Conservation (phyloP, 2,888 invertebrate genomes). For the Toxonevra muliebris region DNA sequence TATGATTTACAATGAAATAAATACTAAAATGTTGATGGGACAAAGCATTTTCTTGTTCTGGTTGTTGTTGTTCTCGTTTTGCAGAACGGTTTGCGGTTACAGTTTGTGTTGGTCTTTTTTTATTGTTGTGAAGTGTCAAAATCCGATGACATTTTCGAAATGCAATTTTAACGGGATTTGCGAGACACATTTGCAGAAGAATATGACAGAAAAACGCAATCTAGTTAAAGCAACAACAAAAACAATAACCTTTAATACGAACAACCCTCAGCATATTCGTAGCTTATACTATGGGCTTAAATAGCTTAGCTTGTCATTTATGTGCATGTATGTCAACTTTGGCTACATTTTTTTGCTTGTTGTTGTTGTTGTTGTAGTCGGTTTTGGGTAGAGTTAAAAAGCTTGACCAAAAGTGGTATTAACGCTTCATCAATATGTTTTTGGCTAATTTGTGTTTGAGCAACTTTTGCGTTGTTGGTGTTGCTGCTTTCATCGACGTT, state of each 20-base stretch:
- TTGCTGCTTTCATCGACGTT: background rate
- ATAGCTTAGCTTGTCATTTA: slow-evolving; percentile 60
- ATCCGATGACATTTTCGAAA: slow-evolving; percentile 9
- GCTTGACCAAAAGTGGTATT: slow-evolving; percentile 13
- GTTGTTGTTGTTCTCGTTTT: background rate
- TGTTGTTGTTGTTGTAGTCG: slow-evolving; percentile 13
- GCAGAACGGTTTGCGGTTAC: background rate
- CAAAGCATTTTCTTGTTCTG: background rate
- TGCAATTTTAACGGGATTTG: slow-evolving; percentile 26
- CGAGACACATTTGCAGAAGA: slow-evolving; percentile 20
- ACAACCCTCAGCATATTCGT: background rate
- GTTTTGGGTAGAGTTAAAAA: slow-evolving; percentile 15
- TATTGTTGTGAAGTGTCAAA: background rate
- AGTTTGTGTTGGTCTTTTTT: background rate
- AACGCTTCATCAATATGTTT: slow-evolving; percentile 19
- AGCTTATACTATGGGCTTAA: slow-evolving; percentile 47
- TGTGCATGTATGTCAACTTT: slow-evolving; percentile 19
- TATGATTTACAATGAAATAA: slow-evolving; percentile 3
- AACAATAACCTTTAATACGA: background rate
- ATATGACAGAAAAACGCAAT: slow-evolving; percentile 14
- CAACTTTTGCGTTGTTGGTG: background rate
- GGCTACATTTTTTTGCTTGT: slow-evolving; percentile 13
- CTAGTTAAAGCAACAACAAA: slow-evolving; percentile 3
- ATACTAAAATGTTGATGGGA: slow-evolving; percentile 1
- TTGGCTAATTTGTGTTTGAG: slow-evolving; percentile 15